Evolutionary conservation across 2,888 invertebrate genomes (phyloP).

Genomic region (Bursaphelenchus okinawaensis): DNA sequence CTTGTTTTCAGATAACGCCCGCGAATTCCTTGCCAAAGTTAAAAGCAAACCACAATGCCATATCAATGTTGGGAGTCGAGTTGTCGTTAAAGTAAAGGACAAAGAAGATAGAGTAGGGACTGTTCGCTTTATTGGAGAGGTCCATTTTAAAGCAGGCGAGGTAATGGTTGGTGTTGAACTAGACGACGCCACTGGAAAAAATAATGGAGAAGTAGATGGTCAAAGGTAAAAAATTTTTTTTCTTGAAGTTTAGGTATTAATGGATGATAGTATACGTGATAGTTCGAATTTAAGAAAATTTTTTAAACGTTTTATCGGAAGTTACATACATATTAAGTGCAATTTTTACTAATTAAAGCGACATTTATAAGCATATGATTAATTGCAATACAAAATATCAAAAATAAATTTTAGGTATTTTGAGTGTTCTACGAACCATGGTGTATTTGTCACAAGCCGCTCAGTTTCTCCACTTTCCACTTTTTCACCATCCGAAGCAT

Average conservation of each 20-base stretch:
- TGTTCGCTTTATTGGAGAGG: conserved; percentile 41
- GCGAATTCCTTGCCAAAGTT: not conserved
- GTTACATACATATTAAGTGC: no score
- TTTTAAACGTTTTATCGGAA: no score
- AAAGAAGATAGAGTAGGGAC: conserved; percentile 28
- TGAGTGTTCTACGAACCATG: not conserved
- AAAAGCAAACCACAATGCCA: not conserved
- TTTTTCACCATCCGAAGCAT: not conserved
- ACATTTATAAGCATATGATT: no score
- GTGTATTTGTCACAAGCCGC: not conserved
- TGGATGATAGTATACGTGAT: no score
- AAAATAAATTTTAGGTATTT: not conserved
- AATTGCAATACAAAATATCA: no score
- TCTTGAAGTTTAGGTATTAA: no score
- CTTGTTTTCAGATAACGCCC: not conserved
- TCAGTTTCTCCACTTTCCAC: not conserved
- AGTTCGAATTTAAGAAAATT: not conserved
- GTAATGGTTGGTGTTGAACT: conserved; percentile 88
- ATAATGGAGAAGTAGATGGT: conserved; percentile 88
- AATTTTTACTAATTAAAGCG: no score
- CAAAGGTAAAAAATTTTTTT: conserved; percentile 66
- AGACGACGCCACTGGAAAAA: conserved; percentile 87
- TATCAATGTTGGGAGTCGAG: conserved; percentile 32
- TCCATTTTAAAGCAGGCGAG: conserved; percentile 70
- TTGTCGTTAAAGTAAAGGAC: conserved; percentile 22